Evolutionary conservation across 37 sponge, comb jelly and placozoan species (phyloP), one percentile per base, ranked within the genome.

Genomic region (Geodia barretti): DNA sequence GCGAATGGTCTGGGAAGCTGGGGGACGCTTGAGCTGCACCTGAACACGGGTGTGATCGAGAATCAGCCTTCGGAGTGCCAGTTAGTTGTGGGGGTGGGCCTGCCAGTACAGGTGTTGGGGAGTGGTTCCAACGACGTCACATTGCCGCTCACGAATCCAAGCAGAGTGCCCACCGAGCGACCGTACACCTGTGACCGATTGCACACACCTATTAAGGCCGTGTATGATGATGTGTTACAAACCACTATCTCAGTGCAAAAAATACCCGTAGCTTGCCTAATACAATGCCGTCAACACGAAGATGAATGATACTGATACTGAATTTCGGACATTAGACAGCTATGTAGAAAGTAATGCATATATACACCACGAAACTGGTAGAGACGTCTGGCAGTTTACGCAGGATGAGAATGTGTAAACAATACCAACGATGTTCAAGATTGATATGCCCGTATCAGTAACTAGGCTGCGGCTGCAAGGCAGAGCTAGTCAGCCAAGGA

Each of bases 1-100:
- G 81, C 35, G 61, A 72, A 23, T 81, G 81, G 81, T 32, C 39
- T 24, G 81, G 81, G 39, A 60, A 81, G n/a, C 60, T 81, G 28
- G 72, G 69, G 14, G n/a, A 59, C n/a, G 9, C 59, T 61, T 34
- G 72, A 47, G 0, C 34, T 8, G 23, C 81, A 81, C 38, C 40
- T 81, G 37, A 61, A 77, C 37, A 9, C 33, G 1, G 23, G 64
- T 26, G 1, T 41, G 38, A 17, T 20, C 3, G 79, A 42, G 11
- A 14, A 21, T 29, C 79, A 34, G 35, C 43, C 43, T 2, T 3
- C 29, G 2, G 83, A 35, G 21, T 83, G 83, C 39, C 60, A 73
- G 32, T 74, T 39, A 41, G 62, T 41, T n/a, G n/a, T n/a, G n/a
- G 24, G 67, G 37, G 20, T 24, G 73, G 4, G 41, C 23, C n/a